A percentile compares a stretch with the other conserved stretches of the same genome.
Evolutionary conservation across 2,113 vertebrate genomes (phyloP).

Genomic region (Redunca redunca): DNA sequence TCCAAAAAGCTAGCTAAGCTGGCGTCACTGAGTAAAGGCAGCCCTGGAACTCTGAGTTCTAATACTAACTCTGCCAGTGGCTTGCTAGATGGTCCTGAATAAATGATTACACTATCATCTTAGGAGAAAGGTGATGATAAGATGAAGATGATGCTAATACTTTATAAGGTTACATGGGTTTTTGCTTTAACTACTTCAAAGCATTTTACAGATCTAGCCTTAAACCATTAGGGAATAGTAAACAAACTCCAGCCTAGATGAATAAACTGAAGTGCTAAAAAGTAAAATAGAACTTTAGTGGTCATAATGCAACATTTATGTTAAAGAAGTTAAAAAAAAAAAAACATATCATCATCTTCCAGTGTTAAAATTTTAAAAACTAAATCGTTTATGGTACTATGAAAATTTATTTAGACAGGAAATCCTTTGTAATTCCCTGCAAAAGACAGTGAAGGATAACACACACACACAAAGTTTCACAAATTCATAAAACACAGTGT

Average conservation of each 20-base stretch:
- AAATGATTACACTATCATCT: constrained; percentile 50
- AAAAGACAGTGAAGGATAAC: neutral
- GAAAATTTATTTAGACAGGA: constrained; percentile 9
- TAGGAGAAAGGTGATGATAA: constrained; percentile 33
- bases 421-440: neutral
- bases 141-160: constrained; percentile 50
- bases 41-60: constrained; percentile 56
- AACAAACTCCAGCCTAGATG: neutral
- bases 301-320: neutral
- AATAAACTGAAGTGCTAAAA: neutral
- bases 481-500: constrained; percentile 54
- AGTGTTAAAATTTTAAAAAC: constrained; percentile 3
- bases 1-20: constrained; percentile 52
- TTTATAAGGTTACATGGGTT: constrained; percentile 41
- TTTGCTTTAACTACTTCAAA: constrained; percentile 34
- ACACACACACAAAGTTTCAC: neutral
- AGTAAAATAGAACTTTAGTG: neutral
- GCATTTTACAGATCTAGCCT: neutral
- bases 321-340: neutral
- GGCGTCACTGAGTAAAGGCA: constrained; percentile 39
- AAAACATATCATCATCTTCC: neutral
- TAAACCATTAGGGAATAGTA: constrained; percentile 13
- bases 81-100: constrained; percentile 41
- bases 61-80: constrained; percentile 14
- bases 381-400: neutral